Base-by-base conservation (phyloP, 2,888 invertebrate genomes). In the Synanthedon formicaeformis region DNA sequence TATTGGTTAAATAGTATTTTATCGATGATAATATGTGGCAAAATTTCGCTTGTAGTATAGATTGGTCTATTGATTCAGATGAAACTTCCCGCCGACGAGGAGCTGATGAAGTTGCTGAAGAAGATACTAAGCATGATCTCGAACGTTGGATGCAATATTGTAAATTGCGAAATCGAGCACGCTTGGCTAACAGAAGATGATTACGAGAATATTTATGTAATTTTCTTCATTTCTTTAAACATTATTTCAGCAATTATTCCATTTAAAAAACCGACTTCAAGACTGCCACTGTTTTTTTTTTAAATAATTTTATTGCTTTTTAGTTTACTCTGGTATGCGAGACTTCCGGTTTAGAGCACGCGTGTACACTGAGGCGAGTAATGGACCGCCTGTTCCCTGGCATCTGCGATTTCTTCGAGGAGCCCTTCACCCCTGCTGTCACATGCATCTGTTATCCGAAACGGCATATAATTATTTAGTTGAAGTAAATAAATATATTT, bases 291-390 rank as follows among this genome's bases (percentile, higher is more conserved):
- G n/a, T n/a, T n/a, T n/a, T n/a, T n/a, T n/a, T n/a, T n/a, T n/a
- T n/a, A n/a, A n/a, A n/a, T 0, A 1, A 16, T 16, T 16, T 16
- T 23, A 23, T 23, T 18, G 34, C 10, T 12, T 81, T 84, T 60
- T 76, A 94, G 93, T 90, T 94, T 0, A 93, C 92, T 69, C 91
- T 95, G 13, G 90, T 94, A 4, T 93, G 93, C 64, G 96, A 97
- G 81, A 94, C 96, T 0, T 83, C 91, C 53, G 93, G 93, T 69
- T 82, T 90, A 70, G 89, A 90, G 2, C 96, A 97, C 67, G 90
- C 91, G 0, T 66, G 65, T 67, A 78, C 58, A 0, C 54, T 80
- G n/a, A 73, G 66, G 56, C 61, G 66, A 12, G 60, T 78, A 59
- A 54, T 78, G 61, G 59, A 66, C 8, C 64, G 58, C 41, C 53